phyloP scores from a whole-genome alignment of 92 coral and sea anemone species.

The Diadumene lineata region DNA sequence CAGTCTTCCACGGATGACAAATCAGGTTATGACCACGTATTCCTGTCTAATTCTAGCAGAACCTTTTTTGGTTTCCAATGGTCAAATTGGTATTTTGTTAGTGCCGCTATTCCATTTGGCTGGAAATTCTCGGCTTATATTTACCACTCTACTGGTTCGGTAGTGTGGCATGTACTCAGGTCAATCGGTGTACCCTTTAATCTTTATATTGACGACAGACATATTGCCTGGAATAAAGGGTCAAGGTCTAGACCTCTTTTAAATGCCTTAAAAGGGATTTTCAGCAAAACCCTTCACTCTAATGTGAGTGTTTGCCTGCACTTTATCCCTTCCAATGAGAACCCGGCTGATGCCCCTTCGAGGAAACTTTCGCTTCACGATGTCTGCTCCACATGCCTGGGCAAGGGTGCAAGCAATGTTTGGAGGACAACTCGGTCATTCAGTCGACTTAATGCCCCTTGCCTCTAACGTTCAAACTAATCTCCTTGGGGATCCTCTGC shows the following conservation, averaged over 20 bases:
- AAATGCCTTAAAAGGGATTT: constrained; percentile 37
- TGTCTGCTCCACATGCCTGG: constrained; percentile 18
- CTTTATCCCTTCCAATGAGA: constrained; percentile 24
- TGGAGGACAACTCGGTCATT: constrained; percentile 11
- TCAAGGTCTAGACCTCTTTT: constrained; percentile 30
- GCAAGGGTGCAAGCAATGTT: constrained; percentile 4
- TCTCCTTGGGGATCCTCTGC: not conserved
- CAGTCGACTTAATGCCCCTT: not conserved
- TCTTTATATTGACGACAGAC: not conserved
- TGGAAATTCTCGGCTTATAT: not conserved
- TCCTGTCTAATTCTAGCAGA: not conserved
- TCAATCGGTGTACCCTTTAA: not conserved
- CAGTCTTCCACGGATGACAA: not conserved
- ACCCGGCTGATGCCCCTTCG: constrained; percentile 56
- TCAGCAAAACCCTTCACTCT: not conserved
- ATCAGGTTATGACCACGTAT: not conserved
- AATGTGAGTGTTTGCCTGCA: constrained; percentile 30
- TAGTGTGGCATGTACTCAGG: not conserved
- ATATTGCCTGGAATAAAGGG: constrained; percentile 25
- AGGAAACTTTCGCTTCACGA: constrained; percentile 14
- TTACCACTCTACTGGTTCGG: not conserved
- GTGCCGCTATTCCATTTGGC: not conserved
- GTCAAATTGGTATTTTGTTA: not conserved
- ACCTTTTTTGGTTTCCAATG: constrained; percentile 2
- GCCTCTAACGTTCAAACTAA: not conserved